Evolutionary conservation across 1,140 invertebrate genomes (phyloP).

Genomic region (Cydia strobilella): DNA sequence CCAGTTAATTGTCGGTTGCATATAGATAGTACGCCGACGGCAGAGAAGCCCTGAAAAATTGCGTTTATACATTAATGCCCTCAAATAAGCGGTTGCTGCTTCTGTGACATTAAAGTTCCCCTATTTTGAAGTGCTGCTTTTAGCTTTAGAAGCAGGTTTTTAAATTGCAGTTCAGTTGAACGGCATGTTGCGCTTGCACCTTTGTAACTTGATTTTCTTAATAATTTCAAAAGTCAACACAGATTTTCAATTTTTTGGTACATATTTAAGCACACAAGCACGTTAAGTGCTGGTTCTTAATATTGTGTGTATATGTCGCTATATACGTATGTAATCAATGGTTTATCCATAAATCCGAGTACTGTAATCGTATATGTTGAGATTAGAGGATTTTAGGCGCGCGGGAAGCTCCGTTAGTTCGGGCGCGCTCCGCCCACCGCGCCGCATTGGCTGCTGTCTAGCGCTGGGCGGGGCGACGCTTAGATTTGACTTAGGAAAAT

Average conservation of each 20-base stretch:
- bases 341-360: slow-evolving; percentile 50
- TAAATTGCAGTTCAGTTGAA: slow-evolving; percentile 35
- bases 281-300: not conserved
- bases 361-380: slow-evolving; percentile 32
- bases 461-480: slow-evolving; percentile 69
- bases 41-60: slow-evolving; percentile 69
- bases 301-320: not conserved
- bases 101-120: slow-evolving; percentile 59
- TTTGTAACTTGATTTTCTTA: slow-evolving; percentile 17
- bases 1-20: slow-evolving; percentile 69
- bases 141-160: slow-evolving; percentile 46
- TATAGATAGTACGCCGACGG: slow-evolving; percentile 47
- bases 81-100: slow-evolving; percentile 63
- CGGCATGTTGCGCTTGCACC: not conserved
- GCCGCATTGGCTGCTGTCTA: slow-evolving; percentile 64
- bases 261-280: not conserved
- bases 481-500: slow-evolving; percentile 68
- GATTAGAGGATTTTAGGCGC: slow-evolving; percentile 34
- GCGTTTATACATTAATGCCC: slow-evolving; percentile 68
- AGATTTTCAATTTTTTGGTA: not conserved
- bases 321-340: slow-evolving; percentile 28
- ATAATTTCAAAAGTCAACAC: not conserved
- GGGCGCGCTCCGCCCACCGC: slow-evolving; percentile 62
- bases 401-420: slow-evolving; percentile 60
- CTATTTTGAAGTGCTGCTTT: slow-evolving; percentile 54